Evolutionary conservation across 2,888 invertebrate species (phyloP).

Genomic region (Spialia ferax): DNA sequence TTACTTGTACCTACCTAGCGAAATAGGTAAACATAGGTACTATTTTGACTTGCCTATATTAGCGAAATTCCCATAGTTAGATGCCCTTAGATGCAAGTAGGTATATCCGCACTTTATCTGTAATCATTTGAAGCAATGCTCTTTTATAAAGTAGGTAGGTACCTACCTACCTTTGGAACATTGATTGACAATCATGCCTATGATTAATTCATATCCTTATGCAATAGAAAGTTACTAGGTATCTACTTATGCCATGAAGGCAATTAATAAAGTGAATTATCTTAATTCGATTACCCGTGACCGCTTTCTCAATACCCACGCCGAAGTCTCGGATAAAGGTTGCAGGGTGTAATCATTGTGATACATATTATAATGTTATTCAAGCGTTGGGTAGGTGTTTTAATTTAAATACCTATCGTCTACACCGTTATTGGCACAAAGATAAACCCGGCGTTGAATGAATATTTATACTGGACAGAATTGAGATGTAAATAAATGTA

Average conservation of each 20-base stretch:
- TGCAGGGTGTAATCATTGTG: constrained; percentile 41
- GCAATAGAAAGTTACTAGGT: neutral
- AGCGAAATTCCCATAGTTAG: too few relatives aligned
- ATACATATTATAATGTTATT: constrained; percentile 42
- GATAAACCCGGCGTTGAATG: constrained; percentile 64
- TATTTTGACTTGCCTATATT: too few relatives aligned
- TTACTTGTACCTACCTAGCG: too few relatives aligned
- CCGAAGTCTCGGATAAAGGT: constrained; percentile 33
- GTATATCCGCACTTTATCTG: too few relatives aligned
- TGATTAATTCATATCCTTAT: constrained; percentile 4
- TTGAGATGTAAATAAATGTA: constrained; percentile 76
- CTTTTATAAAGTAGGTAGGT: too few relatives aligned
- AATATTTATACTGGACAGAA: constrained; percentile 71
- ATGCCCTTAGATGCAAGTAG: too few relatives aligned
- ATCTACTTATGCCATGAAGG: neutral
- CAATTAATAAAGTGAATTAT: constrained; percentile 34
- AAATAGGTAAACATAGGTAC: too few relatives aligned
- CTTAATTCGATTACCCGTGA: constrained; percentile 42
- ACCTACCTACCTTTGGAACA: neutral
- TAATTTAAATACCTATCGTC: constrained; percentile 58
- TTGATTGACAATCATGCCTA: neutral
- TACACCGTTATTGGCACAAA: constrained; percentile 64
- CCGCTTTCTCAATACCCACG: constrained; percentile 35
- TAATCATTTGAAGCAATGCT: too few relatives aligned
- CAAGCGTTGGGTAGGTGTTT: constrained; percentile 52